A percentile compares a stretch with the other conserved stretches of the same genome.
Evolutionary conservation across 2,113 vertebrate species (phyloP).

Genomic region (Coptodon rendalli): DNA sequence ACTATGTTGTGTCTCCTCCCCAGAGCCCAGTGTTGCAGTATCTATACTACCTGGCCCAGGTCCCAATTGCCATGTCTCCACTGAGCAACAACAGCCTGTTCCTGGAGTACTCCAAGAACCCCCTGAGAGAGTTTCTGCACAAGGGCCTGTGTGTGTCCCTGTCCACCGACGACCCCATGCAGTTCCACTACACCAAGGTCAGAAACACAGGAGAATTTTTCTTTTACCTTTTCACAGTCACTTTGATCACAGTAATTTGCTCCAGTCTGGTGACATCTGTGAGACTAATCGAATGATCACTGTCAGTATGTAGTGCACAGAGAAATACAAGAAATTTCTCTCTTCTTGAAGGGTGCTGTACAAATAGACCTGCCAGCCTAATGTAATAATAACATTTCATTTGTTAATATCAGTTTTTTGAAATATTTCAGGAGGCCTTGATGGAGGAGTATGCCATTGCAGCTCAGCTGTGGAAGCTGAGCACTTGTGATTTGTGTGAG

Average conservation of each 20-base stretch:
- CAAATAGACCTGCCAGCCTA: background rate
- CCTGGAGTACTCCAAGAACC: constrained; percentile 95
- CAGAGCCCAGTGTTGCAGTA: constrained; percentile 98
- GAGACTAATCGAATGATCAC: background rate
- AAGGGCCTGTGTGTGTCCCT: constrained; percentile 94
- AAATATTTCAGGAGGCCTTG: constrained; percentile 48
- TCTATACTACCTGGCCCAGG: constrained; percentile 94
- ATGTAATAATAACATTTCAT: background rate
- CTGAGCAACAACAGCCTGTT: constrained; percentile 99
- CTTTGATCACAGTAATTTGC: background rate
- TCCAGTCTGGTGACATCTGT: background rate
- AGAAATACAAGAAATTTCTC: background rate
- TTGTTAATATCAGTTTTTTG: background rate
- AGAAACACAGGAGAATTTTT: background rate
- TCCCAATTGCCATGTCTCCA: constrained; percentile 98
- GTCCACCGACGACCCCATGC: constrained; percentile 96
- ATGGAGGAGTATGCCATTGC: constrained; percentile 92
- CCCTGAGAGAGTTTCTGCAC: constrained; percentile 89
- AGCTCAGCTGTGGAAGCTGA: constrained; percentile 97
- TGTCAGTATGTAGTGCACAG: background rate
- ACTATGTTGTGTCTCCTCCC: background rate
- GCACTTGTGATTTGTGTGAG: constrained; percentile 93
- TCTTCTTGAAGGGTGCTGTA: background rate
- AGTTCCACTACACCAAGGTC: constrained; percentile 99
- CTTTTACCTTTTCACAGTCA: background rate